Base-by-base conservation (phyloP, 2,888 invertebrate genomes). In the Villa cingulata region DNA sequence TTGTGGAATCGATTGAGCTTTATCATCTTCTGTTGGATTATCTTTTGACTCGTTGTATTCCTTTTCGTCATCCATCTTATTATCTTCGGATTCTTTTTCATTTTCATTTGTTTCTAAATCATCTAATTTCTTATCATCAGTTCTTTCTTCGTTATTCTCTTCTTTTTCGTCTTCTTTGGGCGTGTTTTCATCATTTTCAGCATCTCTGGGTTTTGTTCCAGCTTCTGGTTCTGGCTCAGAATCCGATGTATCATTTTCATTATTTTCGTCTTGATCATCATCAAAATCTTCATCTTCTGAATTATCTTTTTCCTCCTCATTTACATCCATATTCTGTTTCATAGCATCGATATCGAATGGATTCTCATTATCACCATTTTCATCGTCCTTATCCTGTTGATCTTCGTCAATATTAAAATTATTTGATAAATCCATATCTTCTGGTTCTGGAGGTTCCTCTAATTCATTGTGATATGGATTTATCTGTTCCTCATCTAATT, bases 341-440 rank as follows among this genome's bases (percentile, higher is more conserved):
- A 84, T 84, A 15, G 76, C 73, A 57, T 89, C 88, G 51, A 88
- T 80, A 62, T 90, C 89, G 60, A 89, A 88, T 0, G 88, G 88
- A 76, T 89, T 86, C 53, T 86, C 83, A 27, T 81, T 80, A 48
- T 75, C 70, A 58, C 74, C 68, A 53, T 79, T 75, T 27, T 72
- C 65, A 17, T 64, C 60, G 14, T 59, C 59, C 7, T 59, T 58
- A 12, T 80, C 78, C 9, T 70, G 78, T 61, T 73, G 80, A 55
- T 71, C 81, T 27, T 80, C 85, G 59, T 91, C 89, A 17, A 89
- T 68, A 55, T 89, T 79, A 56, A 90, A 72, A 65, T 92, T 84
- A 38, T 94, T 90, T 0, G 91, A 90, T 51, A 94, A 68, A 60
- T 94, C 90, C 66, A 92, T 78, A 43, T 84, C 78, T 65, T 92